Evolutionary conservation across 2,888 invertebrate genomes (phyloP).

Genomic region (Anoplius nigerrimus): DNA sequence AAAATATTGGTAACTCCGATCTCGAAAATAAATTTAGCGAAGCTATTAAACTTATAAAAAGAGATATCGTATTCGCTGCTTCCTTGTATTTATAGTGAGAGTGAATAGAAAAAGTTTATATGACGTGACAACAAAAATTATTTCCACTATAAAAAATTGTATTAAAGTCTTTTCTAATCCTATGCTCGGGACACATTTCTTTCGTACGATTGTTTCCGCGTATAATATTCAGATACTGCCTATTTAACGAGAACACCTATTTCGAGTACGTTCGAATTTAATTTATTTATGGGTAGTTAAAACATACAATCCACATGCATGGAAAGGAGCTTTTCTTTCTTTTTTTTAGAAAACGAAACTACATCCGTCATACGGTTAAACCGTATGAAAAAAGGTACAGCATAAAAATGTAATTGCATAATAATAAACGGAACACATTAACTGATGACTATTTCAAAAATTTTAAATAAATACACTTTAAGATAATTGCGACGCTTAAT

Average conservation of each 20-base stretch:
- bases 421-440: constrained; percentile 54
- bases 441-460: constrained; percentile 64
- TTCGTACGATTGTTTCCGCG: not conserved
- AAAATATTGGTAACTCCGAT: constrained; percentile 96
- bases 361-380: constrained; percentile 60
- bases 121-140: constrained; percentile 38
- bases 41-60: constrained; percentile 92
- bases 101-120: constrained; percentile 37
- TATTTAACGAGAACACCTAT: constrained; percentile 40
- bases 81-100: constrained; percentile 89
- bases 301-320: constrained; percentile 63
- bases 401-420: constrained; percentile 64
- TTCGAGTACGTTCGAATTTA: constrained; percentile 77
- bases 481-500: constrained; percentile 69
- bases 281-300: constrained; percentile 61
- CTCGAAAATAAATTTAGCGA: constrained; percentile 97
- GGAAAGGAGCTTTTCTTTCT: constrained; percentile 39
- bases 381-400: constrained; percentile 60
- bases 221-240: constrained; percentile 37
- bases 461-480: constrained; percentile 73
- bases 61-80: constrained; percentile 99
- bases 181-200: constrained; percentile 19
- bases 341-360: constrained; percentile 66
- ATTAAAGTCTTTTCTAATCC: constrained; percentile 10
- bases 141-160: constrained; percentile 21